A percentile compares a stretch with the other conserved stretches of the same genome.
Evolutionary conservation across 2,113 vertebrate species (phyloP).

Genomic region (Pelmatolapia mariae): DNA sequence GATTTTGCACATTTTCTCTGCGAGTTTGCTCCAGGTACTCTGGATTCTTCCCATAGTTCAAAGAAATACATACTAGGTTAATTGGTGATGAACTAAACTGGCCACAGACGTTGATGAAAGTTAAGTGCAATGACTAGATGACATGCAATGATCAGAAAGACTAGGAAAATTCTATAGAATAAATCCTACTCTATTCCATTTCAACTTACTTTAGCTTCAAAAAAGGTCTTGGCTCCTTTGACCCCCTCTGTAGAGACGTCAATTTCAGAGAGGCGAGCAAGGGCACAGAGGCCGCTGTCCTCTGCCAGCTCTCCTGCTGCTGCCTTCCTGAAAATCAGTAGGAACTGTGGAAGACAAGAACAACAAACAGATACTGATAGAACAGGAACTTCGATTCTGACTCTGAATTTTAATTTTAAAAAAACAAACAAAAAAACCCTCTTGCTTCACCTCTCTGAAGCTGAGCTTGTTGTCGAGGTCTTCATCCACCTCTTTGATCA

Average conservation of each 20-base stretch:
- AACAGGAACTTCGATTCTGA: not conserved
- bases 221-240: conserved; percentile 93
- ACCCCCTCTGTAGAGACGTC: conserved; percentile 91
- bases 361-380: not conserved
- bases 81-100: not conserved
- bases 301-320: conserved; percentile 88
- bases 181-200: not conserved
- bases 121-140: not conserved
- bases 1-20: not conserved
- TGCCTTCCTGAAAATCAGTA: conserved; percentile 93
- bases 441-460: conserved; percentile 84
- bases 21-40: not conserved
- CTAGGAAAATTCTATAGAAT: not conserved
- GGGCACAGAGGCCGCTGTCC: conserved; percentile 84
- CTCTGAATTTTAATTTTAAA: not conserved
- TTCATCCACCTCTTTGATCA: conserved; percentile 97
- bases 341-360: conserved; percentile 73
- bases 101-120: not conserved
- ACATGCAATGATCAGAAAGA: not conserved
- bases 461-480: conserved; percentile 92
- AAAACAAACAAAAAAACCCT: no score
- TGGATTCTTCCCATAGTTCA: not conserved
- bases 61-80: not conserved
- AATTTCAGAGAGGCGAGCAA: conserved; percentile 90
- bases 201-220: conserved; percentile 90